Conservation (phyloP, 2,797 vertebrate genomes). For the Pterois miles region DNA sequence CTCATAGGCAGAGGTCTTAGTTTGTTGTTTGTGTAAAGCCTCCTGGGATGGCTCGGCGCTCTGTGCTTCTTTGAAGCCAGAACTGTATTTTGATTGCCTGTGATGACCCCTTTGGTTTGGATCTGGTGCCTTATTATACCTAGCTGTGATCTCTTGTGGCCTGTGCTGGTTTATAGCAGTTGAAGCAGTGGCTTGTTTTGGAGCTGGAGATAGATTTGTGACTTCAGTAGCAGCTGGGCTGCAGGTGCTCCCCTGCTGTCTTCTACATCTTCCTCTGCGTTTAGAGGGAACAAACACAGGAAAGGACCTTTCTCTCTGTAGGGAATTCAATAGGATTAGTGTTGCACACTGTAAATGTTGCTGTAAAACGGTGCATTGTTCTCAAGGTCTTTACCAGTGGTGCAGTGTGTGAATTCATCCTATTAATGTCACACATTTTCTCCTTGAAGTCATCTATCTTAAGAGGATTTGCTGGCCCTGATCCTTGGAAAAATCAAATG, state of each 20-base stretch:
- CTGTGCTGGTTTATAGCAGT: conserved; percentile 15
- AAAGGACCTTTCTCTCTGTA: conserved; percentile 80
- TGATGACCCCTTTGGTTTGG: conserved; percentile 29
- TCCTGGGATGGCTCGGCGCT: conserved; percentile 33
- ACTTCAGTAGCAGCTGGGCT: conserved; percentile 24
- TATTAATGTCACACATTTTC: conserved; percentile 68
- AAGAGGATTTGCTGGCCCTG: conserved; percentile 74
- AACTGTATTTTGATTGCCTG: conserved; percentile 23
- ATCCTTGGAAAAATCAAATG: conserved; percentile 72
- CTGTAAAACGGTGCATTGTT: background rate
- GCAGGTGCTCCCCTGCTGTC: conserved; percentile 52
- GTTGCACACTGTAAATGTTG: background rate
- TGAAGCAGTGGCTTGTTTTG: conserved; percentile 10
- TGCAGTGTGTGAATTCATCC: conserved; percentile 56
- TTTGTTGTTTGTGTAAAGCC: conserved; percentile 22
- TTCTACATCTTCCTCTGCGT: conserved; percentile 68
- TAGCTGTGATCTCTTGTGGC: conserved; percentile 42
- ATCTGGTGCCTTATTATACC: conserved; percentile 24
- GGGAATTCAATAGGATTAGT: conserved; percentile 1
- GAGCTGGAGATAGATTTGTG: conserved; percentile 17
- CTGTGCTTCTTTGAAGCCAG: conserved; percentile 16
- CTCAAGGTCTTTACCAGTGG: conserved; percentile 72
- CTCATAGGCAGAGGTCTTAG: conserved; percentile 4
- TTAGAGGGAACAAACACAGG: conserved; percentile 69
- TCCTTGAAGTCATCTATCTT: conserved; percentile 78